Percentiles rank a stretch among this genome's conserved stretches.
phyloP scores from a whole-genome alignment of 2,888 invertebrate species.

The Andrena bicolor region DNA sequence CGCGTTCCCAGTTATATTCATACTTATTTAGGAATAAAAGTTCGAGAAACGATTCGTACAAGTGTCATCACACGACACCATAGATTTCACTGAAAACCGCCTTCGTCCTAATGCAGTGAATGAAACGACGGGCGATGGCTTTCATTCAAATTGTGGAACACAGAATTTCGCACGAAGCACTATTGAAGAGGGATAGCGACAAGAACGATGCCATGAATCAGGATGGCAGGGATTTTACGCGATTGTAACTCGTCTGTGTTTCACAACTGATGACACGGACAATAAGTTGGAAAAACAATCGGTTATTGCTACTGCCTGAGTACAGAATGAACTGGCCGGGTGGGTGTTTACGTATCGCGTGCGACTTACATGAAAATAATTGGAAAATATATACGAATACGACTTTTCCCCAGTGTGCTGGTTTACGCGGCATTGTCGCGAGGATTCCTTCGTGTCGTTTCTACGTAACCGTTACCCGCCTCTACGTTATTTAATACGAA shows the following conservation, averaged over 20 bases:
- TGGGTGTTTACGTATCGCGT: slow-evolving; percentile 60
- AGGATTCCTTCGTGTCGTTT: slow-evolving; percentile 33
- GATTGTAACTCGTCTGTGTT: neutral
- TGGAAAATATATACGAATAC: slow-evolving; percentile 82
- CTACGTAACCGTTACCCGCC: slow-evolving; percentile 51
- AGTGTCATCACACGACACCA: neutral
- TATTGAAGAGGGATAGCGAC: neutral
- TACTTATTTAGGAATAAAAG: neutral
- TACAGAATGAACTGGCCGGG: slow-evolving; percentile 62
- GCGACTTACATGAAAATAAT: slow-evolving; percentile 83
- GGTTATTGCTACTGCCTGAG: slow-evolving; percentile 14
- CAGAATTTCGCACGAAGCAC: neutral
- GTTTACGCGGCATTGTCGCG: slow-evolving; percentile 77
- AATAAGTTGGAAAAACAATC: slow-evolving; percentile 20
- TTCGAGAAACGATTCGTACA: neutral
- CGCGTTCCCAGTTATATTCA: neutral
- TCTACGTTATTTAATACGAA: slow-evolving; percentile 72
- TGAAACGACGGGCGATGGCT: slow-evolving; percentile 4
- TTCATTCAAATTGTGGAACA: slow-evolving; percentile 27
- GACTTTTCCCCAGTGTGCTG: slow-evolving; percentile 80
- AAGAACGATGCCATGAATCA: neutral
- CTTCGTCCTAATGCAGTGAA: neutral
- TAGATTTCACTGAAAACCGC: neutral
- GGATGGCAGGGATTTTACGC: neutral
- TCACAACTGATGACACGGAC: slow-evolving; percentile 11